Evolutionary conservation across 1,140 invertebrate genomes (phyloP), one percentile per base, ranked within the genome.

Genomic region (Arion vulgaris): DNA sequence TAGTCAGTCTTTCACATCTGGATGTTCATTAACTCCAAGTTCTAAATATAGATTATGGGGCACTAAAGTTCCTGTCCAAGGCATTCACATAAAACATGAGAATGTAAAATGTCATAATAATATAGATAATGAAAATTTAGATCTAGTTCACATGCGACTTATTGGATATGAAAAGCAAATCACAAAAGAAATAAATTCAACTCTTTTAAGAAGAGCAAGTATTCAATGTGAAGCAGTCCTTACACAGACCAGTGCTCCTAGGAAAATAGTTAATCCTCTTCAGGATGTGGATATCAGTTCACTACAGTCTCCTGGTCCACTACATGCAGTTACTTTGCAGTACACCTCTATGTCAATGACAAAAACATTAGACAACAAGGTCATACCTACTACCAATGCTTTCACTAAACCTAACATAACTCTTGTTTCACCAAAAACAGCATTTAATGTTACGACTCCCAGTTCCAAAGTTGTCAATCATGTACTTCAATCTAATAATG

Each of bases 311-410:
- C 80, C 80, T 13, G 80, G 80, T 23, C 80, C 80, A 1, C 36
- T 81, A 34, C 80, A 81, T 41, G 80, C 80, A 17, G 80, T 81
- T 36, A 81, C 71, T 23, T 51, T 81, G n/a, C 80, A 81, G 51
- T 81, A 73, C 36, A 53, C 32, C n/a, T 51, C 39, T 26, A 15
- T 80, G 2, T 11, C 78, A n/a, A 28, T 38, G 41, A 72, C 7
- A 72, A 41, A 72, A 19, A 11, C 23, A 34, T 32, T 7, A 15
- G 62, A 32, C n/a, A 66, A 28, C 11, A 66, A 17, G 0, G 7
- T 28, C 17, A 66, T 32, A n/a, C 2, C 28, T 32, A 17, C 62
- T 32, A 4, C 19, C n/a, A 66, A 28, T 17, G 2, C 2, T 66
- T 7, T 2, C 32, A 1, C 28, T 66, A 28, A 7, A 28, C 5